These are phyloP conservation scores for Myotis pilosus DNA, from an alignment of 2,797 vertebrate genomes.

Conservation along the genomic window DNA sequence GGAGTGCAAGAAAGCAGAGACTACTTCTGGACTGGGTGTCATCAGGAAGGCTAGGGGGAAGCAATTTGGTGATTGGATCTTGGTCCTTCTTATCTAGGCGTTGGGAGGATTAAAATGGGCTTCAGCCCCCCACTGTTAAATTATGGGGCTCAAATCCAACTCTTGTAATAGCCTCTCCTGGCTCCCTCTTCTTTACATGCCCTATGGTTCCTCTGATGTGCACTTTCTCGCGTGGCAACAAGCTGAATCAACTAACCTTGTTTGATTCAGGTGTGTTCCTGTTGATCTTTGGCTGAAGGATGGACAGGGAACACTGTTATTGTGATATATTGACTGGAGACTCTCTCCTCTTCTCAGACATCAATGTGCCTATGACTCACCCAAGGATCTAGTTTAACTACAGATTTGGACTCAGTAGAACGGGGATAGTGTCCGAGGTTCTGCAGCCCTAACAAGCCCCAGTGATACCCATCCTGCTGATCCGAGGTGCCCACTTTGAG, in stretches of 20 bases:
- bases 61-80: not conserved
- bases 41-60: not conserved
- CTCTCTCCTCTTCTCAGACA: not conserved
- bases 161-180: not conserved
- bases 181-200: not conserved
- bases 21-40: not conserved
- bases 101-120: not conserved
- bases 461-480: not conserved
- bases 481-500: not conserved
- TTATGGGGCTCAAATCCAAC: not conserved
- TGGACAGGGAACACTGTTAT: not conserved
- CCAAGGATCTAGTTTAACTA: not conserved
- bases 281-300: not conserved
- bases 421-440: rapidly evolving
- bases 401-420: not conserved
- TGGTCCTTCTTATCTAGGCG: not conserved
- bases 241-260: not conserved
- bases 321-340: not conserved
- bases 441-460: too few relatives aligned
- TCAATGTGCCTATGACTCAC: not conserved
- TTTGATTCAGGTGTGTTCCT: not conserved
- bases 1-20: not conserved
- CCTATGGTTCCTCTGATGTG: not conserved
- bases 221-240: not conserved
- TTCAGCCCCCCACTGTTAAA: not conserved